These are phyloP conservation scores for Lysandra bellargus DNA, from an alignment of 2,888 invertebrate genomes.

Conservation along the genomic window DNA sequence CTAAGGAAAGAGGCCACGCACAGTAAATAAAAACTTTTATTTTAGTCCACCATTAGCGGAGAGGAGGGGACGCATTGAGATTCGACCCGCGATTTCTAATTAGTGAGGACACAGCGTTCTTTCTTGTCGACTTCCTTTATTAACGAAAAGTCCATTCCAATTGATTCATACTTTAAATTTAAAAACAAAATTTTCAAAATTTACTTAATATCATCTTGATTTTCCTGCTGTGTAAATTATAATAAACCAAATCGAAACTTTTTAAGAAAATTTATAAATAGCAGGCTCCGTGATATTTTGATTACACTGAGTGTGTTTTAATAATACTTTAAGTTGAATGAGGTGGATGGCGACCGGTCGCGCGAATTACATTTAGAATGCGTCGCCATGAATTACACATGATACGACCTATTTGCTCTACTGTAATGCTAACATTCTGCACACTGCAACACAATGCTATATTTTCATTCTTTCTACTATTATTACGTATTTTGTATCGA, in stretches of 20 bases:
- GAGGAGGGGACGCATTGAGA: conserved; percentile 67
- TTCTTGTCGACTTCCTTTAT: conserved; percentile 65
- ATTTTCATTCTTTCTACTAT: not conserved
- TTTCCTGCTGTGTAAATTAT: not conserved
- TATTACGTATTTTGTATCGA: not conserved
- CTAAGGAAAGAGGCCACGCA: conserved; percentile 64
- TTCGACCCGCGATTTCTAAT: conserved; percentile 76
- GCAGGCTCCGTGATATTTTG: not conserved
- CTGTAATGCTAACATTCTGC: conserved; percentile 43
- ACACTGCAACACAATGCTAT: not conserved
- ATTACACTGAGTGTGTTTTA: not conserved
- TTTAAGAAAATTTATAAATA: too few relatives aligned
- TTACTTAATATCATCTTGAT: not conserved
- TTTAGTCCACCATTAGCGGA: conserved; percentile 67
- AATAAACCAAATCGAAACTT: not conserved
- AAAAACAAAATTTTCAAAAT: conserved; percentile 5
- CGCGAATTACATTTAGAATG: conserved; percentile 70
- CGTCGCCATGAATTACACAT: conserved; percentile 74
- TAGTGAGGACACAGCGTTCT: conserved; percentile 67
- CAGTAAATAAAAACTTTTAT: conserved; percentile 79
- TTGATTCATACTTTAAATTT: conserved; percentile 71
- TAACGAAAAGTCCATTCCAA: conserved; percentile 70
- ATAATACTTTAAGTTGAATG: conserved; percentile 25
- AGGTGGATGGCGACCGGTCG: conserved; percentile 29
- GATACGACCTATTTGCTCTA: conserved; percentile 62